Percentiles rank a stretch among this genome's conserved stretches.
Evolutionary conservation across 2,888 invertebrate species (phyloP).

Genomic region (Drosophila villosipedis): DNA sequence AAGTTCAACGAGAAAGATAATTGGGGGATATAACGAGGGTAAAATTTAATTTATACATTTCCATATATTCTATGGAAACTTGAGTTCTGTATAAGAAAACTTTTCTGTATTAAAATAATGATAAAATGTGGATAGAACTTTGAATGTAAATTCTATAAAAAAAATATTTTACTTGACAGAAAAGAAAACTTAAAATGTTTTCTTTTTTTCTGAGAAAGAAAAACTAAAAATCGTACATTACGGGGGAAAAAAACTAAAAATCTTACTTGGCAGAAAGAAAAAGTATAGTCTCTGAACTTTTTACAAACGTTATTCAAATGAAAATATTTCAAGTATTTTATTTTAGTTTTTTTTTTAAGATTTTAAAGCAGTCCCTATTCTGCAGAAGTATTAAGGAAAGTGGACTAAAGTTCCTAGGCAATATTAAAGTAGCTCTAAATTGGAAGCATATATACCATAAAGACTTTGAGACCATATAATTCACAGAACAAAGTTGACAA

Average conservation of each 20-base stretch:
- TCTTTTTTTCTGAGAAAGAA: neutral
- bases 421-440: neutral
- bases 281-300: neutral
- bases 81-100: neutral
- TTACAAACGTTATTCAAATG: neutral
- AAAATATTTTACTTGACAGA: neutral
- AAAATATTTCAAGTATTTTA: neutral
- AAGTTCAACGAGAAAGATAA: constrained; percentile 15
- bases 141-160: neutral
- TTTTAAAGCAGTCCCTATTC: neutral
- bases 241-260: neutral
- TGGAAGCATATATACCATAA: neutral
- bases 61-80: neutral
- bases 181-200: neutral
- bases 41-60: neutral
- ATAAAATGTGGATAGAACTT: neutral
- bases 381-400: neutral
- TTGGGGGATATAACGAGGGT: neutral
- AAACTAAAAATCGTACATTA: neutral
- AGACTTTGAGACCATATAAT: neutral
- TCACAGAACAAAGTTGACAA: neutral
- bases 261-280: neutral
- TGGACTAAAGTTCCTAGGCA: neutral
- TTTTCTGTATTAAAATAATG: neutral
- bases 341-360: neutral